These are phyloP conservation scores for Pedetes capensis DNA, from an alignment of 2,113 vertebrate genomes.

Conservation along the genomic window DNA sequence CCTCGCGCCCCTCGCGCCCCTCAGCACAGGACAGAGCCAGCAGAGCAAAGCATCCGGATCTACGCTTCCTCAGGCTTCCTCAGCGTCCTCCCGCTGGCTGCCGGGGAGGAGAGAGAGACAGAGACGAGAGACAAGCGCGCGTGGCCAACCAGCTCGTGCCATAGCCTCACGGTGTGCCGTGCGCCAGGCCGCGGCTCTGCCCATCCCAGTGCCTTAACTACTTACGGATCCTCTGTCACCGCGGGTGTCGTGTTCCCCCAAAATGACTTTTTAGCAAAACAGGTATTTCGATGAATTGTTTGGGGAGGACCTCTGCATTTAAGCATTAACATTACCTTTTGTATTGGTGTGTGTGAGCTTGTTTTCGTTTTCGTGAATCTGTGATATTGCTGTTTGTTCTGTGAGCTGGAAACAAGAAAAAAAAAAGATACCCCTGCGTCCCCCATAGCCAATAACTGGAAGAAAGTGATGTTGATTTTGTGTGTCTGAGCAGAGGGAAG, in stretches of 20 bases:
- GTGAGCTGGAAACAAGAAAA: slow-evolving; percentile 82
- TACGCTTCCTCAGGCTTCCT: not conserved
- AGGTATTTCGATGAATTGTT: slow-evolving; percentile 89
- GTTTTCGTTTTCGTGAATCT: slow-evolving; percentile 83
- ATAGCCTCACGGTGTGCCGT: slow-evolving; percentile 79
- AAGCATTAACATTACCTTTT: slow-evolving; percentile 87
- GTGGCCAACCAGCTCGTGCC: slow-evolving; percentile 80
- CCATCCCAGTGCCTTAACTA: slow-evolving; percentile 95
- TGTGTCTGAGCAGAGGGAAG: slow-evolving; percentile 71
- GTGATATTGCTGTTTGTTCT: slow-evolving; percentile 83
- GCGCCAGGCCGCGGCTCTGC: slow-evolving; percentile 76
- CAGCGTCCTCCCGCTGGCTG: slow-evolving; percentile 41
- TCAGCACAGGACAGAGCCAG: slow-evolving; percentile 60
- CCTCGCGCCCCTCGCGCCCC: not conserved
- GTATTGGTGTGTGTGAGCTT: slow-evolving; percentile 83
- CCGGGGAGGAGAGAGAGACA: not conserved
- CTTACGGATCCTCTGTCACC: slow-evolving; percentile 89
- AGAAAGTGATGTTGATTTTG: slow-evolving; percentile 83
- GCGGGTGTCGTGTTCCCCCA: slow-evolving; percentile 78
- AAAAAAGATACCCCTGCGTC: slow-evolving; percentile 76
- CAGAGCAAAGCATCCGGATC: slow-evolving; percentile 63
- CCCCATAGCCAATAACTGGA: slow-evolving; percentile 88
- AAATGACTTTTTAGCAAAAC: slow-evolving; percentile 79
- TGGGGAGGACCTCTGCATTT: slow-evolving; percentile 84
- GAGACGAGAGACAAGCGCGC: not conserved